A percentile compares a stretch with the other conserved stretches of the same genome.
Conservation (phyloP, 2,797 vertebrate genomes). For the Paramormyrops hopkinsi region DNA sequence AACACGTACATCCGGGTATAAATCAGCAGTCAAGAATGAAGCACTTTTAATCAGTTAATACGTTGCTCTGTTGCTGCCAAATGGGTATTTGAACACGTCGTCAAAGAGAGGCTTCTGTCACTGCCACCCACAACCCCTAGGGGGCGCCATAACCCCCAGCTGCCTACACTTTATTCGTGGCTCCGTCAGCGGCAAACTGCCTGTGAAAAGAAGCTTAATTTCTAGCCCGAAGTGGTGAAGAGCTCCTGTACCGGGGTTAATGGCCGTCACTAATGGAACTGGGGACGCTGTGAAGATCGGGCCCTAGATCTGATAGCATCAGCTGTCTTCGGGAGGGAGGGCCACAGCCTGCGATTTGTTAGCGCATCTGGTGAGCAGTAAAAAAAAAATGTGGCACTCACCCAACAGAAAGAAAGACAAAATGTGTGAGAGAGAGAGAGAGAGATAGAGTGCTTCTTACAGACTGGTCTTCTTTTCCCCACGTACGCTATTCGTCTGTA, state of each 20-base stretch:
- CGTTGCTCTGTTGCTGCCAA: not conserved
- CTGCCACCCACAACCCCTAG: not conserved
- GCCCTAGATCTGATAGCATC: not conserved
- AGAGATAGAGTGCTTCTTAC: not conserved
- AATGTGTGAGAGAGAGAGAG: not conserved
- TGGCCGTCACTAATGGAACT: not conserved
- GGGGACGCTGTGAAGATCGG: not conserved
- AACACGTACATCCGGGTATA: not conserved
- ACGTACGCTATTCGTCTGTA: not conserved
- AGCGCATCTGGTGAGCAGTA: conserved; percentile 23
- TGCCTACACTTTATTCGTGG: not conserved
- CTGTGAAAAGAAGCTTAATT: not conserved
- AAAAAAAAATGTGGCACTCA: conserved; percentile 21
- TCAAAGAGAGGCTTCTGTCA: not conserved
- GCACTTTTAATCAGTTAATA: not conserved
- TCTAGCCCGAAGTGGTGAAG: not conserved
- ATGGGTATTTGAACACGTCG: not conserved
- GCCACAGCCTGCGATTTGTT: not conserved
- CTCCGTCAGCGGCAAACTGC: not conserved
- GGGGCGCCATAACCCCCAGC: not conserved
- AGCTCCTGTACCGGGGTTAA: not conserved
- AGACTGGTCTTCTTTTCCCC: not conserved
- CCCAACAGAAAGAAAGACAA: not conserved
- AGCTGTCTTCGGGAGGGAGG: not conserved
- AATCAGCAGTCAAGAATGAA: not conserved